A percentile compares a stretch with the other conserved stretches of the same genome.
phyloP scores from a whole-genome alignment of 2,113 vertebrate genomes.

The Trinectes maculatus region DNA sequence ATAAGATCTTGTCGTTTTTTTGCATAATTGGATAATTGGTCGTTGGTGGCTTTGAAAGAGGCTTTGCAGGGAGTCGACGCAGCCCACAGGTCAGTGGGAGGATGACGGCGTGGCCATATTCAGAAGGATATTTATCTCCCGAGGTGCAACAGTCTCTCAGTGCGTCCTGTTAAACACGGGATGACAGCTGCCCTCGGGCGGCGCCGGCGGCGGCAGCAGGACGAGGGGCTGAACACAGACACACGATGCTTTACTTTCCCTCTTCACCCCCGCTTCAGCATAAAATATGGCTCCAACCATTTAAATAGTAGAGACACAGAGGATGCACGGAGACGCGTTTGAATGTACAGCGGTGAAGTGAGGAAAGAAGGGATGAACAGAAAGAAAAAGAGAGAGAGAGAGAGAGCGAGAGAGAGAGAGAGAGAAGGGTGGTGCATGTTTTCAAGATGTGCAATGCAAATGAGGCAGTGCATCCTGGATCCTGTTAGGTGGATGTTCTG shows the following conservation, averaged over 20 bases:
- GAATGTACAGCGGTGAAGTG: not conserved
- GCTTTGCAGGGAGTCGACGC: not conserved
- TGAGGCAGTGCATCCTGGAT: conserved; percentile 78
- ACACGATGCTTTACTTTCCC: not conserved
- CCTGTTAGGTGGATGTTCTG: conserved; percentile 75
- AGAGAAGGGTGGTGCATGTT: conserved; percentile 55
- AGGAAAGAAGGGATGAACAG: not conserved
- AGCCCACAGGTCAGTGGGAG: not conserved
- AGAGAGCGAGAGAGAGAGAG: not conserved
- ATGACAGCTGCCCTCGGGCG: conserved; percentile 50
- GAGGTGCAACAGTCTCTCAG: conserved; percentile 50
- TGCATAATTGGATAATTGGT: conserved; percentile 17
- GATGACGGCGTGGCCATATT: conserved; percentile 15
- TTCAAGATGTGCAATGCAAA: conserved; percentile 75
- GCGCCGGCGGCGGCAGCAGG: conserved; percentile 6
- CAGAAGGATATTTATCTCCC: conserved; percentile 39
- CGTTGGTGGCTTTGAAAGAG: not conserved
- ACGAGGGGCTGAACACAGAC: not conserved
- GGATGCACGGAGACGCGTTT: not conserved
- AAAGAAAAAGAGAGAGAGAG: not conserved
- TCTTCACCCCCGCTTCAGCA: not conserved
- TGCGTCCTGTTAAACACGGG: conserved; percentile 10
- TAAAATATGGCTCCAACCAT: not conserved
- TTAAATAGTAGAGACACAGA: not conserved
- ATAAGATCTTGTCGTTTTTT: conserved; percentile 29